phyloP scores from a whole-genome alignment of 2,113 vertebrate genomes.

The Myrmecophaga tridactyla region DNA sequence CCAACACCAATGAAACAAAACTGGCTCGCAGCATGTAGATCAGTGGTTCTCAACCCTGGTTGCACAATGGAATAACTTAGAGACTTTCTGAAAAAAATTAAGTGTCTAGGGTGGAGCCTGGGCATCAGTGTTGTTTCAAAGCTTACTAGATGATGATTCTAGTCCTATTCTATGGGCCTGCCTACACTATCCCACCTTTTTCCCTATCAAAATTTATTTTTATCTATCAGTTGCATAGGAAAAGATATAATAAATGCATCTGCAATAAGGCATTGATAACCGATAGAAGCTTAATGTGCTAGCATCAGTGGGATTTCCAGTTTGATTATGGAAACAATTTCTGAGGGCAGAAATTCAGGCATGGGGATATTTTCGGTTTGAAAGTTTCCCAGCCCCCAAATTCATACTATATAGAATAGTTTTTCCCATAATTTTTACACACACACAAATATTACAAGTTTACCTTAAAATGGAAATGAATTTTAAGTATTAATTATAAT shows the following conservation, averaged over 20 bases:
- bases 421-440: background rate
- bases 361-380: background rate
- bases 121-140: background rate
- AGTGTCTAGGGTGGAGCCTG: background rate
- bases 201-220: background rate
- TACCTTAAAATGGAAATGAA: background rate
- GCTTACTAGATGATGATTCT: background rate
- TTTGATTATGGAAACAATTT: constrained; percentile 9
- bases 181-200: background rate
- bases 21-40: background rate
- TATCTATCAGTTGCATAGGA: background rate
- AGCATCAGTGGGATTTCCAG: background rate
- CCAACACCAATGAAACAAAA: background rate
- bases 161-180: background rate
- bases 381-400: background rate
- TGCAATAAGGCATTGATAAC: background rate
- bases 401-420: background rate
- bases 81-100: background rate
- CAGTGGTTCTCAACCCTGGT: background rate
- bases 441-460: background rate
- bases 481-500: background rate
- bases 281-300: constrained; percentile 2
- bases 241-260: background rate
- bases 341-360: background rate
- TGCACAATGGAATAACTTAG: background rate